Base-by-base conservation (phyloP, 2,888 invertebrate genomes). In the Trisateles emortualis region DNA sequence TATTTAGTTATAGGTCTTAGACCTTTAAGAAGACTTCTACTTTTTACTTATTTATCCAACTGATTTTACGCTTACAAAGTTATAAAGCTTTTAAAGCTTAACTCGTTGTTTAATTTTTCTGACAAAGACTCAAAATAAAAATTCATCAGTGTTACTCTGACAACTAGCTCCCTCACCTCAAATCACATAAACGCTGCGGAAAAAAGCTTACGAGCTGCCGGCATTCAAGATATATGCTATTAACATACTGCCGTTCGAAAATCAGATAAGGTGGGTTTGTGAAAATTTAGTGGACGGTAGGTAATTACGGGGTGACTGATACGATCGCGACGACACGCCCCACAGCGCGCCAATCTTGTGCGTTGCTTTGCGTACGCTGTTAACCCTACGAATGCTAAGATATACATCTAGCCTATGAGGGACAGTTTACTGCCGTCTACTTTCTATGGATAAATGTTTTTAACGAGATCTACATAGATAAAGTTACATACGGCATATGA, bases 281-380 rank as follows among this genome's bases (percentile, higher is more conserved):
- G 87, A 84, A 88, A 89, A 90, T 88, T 89, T 88, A 83, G 87
- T 88, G 84, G 81, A 86, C 81, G 82, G 83, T 78, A 72, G 83
- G 83, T 87, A 89, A 89, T 89, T 88, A 88, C 86, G 73, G 79
- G 66, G 59, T 47, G 49, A 52, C 50, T 70, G 88, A 89, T 89
- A 88, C 68, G 62, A 88, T 88, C 88, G 69, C 62, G 64, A 70
- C 72, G 80, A 76, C 83, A 86, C 88, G 84, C 88, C 72, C 89
- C 74, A 70, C 82, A 58, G 71, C 67, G 58, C 66, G 72, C 76
- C 81, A 81, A 79, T 78, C 73, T 74, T 74, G 68, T 74, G 74
- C 61, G 62, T 42, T 33, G 35, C 33, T 52, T 46, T 64, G 66
- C 57, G 68, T 64, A 68, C 70, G 69, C 59, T 42, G 30, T 30